Conservation (phyloP, 2,888 invertebrate genomes). For the Petrophora chlorosata region DNA sequence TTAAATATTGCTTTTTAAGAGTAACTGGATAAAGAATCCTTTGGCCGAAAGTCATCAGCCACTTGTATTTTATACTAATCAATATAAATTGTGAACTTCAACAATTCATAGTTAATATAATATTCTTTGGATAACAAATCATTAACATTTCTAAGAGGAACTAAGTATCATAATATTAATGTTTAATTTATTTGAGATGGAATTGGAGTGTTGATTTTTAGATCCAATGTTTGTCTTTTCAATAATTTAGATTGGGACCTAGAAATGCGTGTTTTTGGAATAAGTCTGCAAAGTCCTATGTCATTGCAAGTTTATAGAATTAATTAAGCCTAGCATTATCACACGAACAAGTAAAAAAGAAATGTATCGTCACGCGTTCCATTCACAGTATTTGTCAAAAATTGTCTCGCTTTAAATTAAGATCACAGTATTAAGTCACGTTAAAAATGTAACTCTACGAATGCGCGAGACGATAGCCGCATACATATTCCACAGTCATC, state of each 20-base stretch:
- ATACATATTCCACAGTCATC: slow-evolving; percentile 83
- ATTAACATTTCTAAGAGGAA: slow-evolving; percentile 82
- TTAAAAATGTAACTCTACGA: slow-evolving; percentile 75
- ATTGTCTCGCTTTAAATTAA: slow-evolving; percentile 80
- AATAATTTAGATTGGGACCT: slow-evolving; percentile 54
- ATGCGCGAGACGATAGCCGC: slow-evolving; percentile 71
- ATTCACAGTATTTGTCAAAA: slow-evolving; percentile 79
- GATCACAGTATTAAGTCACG: slow-evolving; percentile 83
- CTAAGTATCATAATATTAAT: slow-evolving; percentile 67
- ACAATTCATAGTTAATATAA: slow-evolving; percentile 75
- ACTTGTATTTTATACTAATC: slow-evolving; percentile 63
- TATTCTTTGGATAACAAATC: slow-evolving; percentile 82
- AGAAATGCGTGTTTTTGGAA: slow-evolving; percentile 76
- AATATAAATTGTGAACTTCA: slow-evolving; percentile 63
- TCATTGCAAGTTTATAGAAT: slow-evolving; percentile 67
- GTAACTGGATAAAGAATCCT: slow-evolving; percentile 59
- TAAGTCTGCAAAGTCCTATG: slow-evolving; percentile 70
- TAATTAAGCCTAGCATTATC: slow-evolving; percentile 77
- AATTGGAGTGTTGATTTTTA: slow-evolving; percentile 44
- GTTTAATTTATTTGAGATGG: slow-evolving; percentile 42
- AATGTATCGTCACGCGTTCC: slow-evolving; percentile 68
- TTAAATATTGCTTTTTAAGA: slow-evolving; percentile 78
- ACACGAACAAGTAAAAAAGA: slow-evolving; percentile 78
- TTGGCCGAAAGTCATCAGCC: slow-evolving; percentile 49
- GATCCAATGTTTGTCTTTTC: slow-evolving; percentile 44